A percentile compares a stretch with the other conserved stretches of the same genome.
These are phyloP conservation scores for Drosophila obscura DNA, from an alignment of 1,140 invertebrate genomes.

Conservation along the genomic window DNA sequence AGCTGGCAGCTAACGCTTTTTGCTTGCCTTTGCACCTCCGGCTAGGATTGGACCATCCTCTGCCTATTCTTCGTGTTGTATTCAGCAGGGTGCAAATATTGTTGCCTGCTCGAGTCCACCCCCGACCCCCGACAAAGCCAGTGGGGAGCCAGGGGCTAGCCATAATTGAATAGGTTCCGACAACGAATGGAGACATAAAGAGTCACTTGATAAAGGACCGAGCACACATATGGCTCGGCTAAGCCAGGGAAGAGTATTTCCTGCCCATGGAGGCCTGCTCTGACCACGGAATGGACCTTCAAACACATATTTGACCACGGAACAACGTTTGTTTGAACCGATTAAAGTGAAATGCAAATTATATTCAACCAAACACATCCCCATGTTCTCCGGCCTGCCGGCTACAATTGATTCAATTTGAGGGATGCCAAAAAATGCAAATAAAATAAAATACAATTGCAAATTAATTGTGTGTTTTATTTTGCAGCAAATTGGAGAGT, in stretches of 20 bases:
- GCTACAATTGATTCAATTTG: constrained; percentile 39
- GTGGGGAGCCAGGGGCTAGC: too few species aligned
- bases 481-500: constrained; percentile 13
- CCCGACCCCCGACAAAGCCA: too few species aligned
- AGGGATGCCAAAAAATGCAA: constrained; percentile 17
- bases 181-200: not conserved
- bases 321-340: too few species aligned
- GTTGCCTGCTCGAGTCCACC: not conserved
- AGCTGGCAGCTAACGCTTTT: not conserved
- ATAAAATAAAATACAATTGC: constrained; percentile 37
- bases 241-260: too few species aligned
- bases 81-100: too few species aligned
- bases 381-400: constrained; percentile 3
- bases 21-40: too few species aligned
- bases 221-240: too few species aligned
- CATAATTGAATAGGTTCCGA: too few species aligned
- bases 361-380: constrained; percentile 60
- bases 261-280: too few species aligned
- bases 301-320: too few species aligned
- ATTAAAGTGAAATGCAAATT: constrained; percentile 63
- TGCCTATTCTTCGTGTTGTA: not conserved
- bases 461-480: constrained; percentile 29
- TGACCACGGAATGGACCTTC: too few species aligned
- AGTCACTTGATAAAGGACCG: not conserved
- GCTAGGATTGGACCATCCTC: not conserved